Evolutionary conservation across 1,140 invertebrate genomes (phyloP).

Genomic region (Pseudomyrmex concolor): DNA sequence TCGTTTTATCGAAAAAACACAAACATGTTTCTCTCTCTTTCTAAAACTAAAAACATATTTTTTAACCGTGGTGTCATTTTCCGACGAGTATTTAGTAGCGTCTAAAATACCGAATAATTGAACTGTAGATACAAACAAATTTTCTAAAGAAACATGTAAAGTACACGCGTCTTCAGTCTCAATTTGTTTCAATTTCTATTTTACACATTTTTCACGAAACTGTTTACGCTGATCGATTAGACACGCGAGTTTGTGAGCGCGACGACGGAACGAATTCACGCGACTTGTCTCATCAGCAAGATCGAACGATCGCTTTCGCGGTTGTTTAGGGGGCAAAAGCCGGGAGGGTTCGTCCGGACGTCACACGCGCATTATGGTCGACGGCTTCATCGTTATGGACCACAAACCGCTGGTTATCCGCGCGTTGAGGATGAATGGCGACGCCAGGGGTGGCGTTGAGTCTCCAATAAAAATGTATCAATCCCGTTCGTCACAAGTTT

Average conservation of each 20-base stretch:
- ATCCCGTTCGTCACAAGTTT: constrained; percentile 66
- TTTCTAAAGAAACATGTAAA: neutral
- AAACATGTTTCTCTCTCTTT: neutral
- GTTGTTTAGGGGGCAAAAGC: constrained; percentile 35
- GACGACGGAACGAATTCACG: neutral
- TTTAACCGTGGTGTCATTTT: too few species aligned
- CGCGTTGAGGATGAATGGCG: constrained; percentile 73
- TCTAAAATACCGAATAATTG: too few species aligned
- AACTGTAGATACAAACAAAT: neutral
- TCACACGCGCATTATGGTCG: constrained; percentile 72
- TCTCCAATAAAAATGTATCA: constrained; percentile 76
- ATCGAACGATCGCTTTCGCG: constrained; percentile 66
- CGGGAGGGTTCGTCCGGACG: constrained; percentile 39
- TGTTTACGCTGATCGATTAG: constrained; percentile 27
- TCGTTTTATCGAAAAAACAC: too few species aligned
- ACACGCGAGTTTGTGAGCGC: neutral
- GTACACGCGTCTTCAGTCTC: neutral
- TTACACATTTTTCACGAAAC: constrained; percentile 29
- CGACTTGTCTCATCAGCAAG: constrained; percentile 57
- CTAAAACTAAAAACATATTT: too few species aligned
- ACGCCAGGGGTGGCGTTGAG: constrained; percentile 73
- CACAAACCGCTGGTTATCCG: constrained; percentile 68
- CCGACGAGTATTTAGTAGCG: too few species aligned
- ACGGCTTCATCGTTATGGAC: constrained; percentile 74
- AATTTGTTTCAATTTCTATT: neutral